Percentiles rank a stretch among this genome's conserved stretches.
These are phyloP conservation scores for Pipa parva DNA, from an alignment of 2,113 vertebrate genomes.

Conservation along the genomic window DNA sequence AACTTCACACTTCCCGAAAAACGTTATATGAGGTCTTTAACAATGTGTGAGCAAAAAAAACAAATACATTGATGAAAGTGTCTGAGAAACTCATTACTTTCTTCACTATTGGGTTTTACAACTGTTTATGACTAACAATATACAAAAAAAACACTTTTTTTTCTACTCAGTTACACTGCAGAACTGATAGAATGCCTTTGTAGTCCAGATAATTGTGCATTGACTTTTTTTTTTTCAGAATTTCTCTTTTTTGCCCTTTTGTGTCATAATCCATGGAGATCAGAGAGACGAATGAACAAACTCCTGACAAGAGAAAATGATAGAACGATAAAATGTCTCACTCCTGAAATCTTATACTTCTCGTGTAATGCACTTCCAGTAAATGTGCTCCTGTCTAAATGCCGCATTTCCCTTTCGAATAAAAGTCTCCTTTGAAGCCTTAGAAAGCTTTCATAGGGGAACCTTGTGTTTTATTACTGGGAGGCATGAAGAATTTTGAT, in stretches of 20 bases:
- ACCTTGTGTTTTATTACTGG: conserved; percentile 41
- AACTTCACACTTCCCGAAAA: too few relatives aligned
- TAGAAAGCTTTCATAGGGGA: conserved; percentile 52
- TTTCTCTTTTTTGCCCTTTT: conserved; percentile 42
- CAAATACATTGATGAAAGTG: too few relatives aligned
- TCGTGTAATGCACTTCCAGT: conserved; percentile 55
- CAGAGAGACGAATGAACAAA: conserved; percentile 48
- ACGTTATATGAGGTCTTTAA: too few relatives aligned
- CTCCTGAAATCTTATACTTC: conserved; percentile 56
- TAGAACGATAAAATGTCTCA: conserved; percentile 54
- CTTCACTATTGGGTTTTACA: too few relatives aligned
- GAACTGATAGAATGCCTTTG: too few relatives aligned
- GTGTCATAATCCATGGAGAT: conserved; percentile 36
- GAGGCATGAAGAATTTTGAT: not conserved
- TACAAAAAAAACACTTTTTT: too few relatives aligned
- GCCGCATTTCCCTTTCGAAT: conserved; percentile 56
- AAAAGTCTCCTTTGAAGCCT: conserved; percentile 58
- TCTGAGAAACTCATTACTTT: too few relatives aligned
- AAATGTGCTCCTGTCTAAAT: conserved; percentile 55
- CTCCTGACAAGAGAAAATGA: conserved; percentile 41
- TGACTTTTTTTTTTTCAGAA: conserved; percentile 4
- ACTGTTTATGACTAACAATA: too few relatives aligned
- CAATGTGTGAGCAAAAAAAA: not conserved
- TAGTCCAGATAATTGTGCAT: not conserved
- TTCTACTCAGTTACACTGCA: too few relatives aligned